Evolutionary conservation across 2,113 vertebrate genomes (phyloP), one percentile per base, ranked within the genome.

Genomic region (Oostethus manadensis): DNA sequence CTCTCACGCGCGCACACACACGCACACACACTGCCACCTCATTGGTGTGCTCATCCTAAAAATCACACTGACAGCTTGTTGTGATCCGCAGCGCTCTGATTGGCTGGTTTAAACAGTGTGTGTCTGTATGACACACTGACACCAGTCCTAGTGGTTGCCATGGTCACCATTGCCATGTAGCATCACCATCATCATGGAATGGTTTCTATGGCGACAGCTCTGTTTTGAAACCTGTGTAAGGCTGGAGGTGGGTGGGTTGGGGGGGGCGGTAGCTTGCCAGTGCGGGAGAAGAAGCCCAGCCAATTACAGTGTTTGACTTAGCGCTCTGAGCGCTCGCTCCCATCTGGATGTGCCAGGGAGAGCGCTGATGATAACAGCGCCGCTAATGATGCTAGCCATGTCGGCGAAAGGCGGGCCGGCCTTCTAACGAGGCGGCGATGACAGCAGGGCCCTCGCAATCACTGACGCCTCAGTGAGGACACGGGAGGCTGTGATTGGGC

Each of bases 401-500:
- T 29, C 17, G 13, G 49, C 38, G 62, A n/a, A 66, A 51, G 67
- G 62, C 60, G 33, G 54, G 58, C 70, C 68, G 2, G 38, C 51
- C 72, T 56, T 18, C 3, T 56, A 38, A 64, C 16, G 51, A 62
- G 51, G 38, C 16, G 1, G 58, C 56, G 58, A 21, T 4, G 11
- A 42, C 40, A 45, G 49, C 42, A 3, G 33, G 17, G 1, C 56
- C 58, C 54, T 74, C 56, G 13, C 56, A 74, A n/a, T 69, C 67
- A 10, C 65, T 15, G 26, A 21, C 14, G 43, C 33, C 40, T 38
- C 49, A 17, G 70, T 29, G 54, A 60, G 48, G 16, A 51, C 40
- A 61, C 48, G 51, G 70, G 71, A 58, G 44, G 56, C 77, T 67
- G 68, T 76, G 86, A 87, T 87, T 90, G 86, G 80, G 79, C 56